Evolutionary conservation across 1,140 invertebrate genomes (phyloP), one percentile per base, ranked within the genome.

Genomic region (Drosophila asahinai): DNA sequence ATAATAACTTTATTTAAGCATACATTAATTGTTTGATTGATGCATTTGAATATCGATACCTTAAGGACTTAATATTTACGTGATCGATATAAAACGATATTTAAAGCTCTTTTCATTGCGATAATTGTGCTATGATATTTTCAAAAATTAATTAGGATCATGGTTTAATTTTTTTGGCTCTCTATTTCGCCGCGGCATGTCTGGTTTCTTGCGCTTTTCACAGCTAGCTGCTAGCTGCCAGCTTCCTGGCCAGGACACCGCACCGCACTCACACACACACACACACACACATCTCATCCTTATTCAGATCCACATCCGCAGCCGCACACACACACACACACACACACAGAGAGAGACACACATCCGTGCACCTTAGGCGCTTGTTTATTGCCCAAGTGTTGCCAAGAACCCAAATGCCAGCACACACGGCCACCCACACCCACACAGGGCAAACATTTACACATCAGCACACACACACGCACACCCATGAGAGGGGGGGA

Each of bases 321-420:
- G 19, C 17, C 40, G 9, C 15, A 27, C 27, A 60, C 25, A 15
- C 58, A n/a, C 40, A 52, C 49, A 30, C 6, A 36, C 25, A 15
- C 58, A n/a, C 40, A 52, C 49, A 30, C 6, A 36, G 14, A 27
- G 40, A 40, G 52, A 55, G 52, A 55, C 42, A 5, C 33, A 38
- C 61, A 54, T 33, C 52, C 61, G 64, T 27, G 76, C 65, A 82
- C 83, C 84, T 89, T 81, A 57, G 81, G 84, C 84, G 86, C 74
- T 83, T 75, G 68, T 74, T 70, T 83, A 84, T 78, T 71, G 77
- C 68, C 63, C 60, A 71, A 78, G 77, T 81, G 77, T 75, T 78
- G 80, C 61, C 77, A 76, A 61, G 67, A 80, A 48, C 67, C 61
- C 43, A 47, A 57, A 77, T 48, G 54, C 61, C 63, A 48, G 43